These are phyloP conservation scores for Dendrocincla tyrannina DNA, from an alignment of 2,797 vertebrate species.

Conservation along the genomic window DNA sequence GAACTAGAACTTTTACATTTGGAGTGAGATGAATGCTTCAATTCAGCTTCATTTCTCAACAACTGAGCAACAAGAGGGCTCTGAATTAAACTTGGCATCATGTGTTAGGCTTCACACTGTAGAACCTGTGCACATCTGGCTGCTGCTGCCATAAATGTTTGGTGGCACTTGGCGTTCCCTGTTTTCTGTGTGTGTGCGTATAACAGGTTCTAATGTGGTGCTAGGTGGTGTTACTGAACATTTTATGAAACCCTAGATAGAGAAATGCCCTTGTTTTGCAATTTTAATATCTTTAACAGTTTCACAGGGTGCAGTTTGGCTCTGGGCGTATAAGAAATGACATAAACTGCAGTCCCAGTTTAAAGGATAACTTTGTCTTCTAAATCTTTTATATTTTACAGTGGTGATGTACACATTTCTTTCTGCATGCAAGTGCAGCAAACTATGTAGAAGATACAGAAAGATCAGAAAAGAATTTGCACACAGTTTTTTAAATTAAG, in stretches of 20 bases:
- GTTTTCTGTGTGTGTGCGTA: not conserved
- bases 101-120: not conserved
- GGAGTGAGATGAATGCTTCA: not conserved
- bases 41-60: slow-evolving; percentile 15
- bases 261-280: not conserved
- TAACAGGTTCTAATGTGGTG: not conserved
- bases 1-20: not conserved
- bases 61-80: not conserved
- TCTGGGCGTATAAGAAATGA: not conserved
- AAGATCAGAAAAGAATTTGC: not conserved
- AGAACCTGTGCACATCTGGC: not conserved
- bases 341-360: not conserved
- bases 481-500: not conserved
- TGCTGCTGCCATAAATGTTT: not conserved
- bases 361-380: not conserved
- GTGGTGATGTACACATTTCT: not conserved
- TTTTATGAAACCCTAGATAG: rapidly evolving
- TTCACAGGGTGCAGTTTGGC: not conserved
- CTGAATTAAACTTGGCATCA: not conserved
- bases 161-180: not conserved
- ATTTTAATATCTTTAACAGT: not conserved
- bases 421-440: not conserved
- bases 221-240: not conserved
- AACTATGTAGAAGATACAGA: not conserved
- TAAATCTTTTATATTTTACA: not conserved